Conservation (phyloP, 1,140 invertebrate genomes). For the Diorhabda sublineata region DNA sequence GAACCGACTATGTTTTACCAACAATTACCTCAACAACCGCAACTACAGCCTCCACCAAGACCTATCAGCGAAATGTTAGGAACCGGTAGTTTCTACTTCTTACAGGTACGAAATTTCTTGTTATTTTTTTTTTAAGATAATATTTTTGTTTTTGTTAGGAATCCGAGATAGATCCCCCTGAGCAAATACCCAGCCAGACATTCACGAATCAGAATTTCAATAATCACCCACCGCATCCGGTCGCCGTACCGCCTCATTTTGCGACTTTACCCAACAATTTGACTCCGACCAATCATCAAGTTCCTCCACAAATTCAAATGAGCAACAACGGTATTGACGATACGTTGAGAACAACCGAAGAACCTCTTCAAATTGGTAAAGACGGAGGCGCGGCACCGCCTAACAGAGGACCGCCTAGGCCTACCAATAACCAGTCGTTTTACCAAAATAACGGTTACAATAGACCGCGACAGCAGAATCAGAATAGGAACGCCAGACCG, state of each 20-base stretch:
- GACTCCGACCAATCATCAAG: slow-evolving; percentile 25
- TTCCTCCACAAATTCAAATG: slow-evolving; percentile 15
- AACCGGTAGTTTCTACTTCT: slow-evolving; percentile 68
- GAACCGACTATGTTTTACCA: slow-evolving; percentile 26
- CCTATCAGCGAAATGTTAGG: slow-evolving; percentile 69
- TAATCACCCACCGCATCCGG: slow-evolving; percentile 36
- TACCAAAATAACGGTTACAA: slow-evolving; percentile 43
- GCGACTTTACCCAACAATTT: slow-evolving; percentile 26
- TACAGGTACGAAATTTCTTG: slow-evolving; percentile 52
- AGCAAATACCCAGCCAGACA: slow-evolving; percentile 66
- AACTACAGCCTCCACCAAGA: slow-evolving; percentile 45
- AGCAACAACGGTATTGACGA: slow-evolving; percentile 23
- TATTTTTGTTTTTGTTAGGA: slow-evolving; percentile 60
- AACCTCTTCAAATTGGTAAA: slow-evolving; percentile 12
- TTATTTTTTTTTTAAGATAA: slow-evolving; percentile 3
- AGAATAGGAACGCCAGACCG: slow-evolving; percentile 11
- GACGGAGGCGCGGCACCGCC: slow-evolving; percentile 7
- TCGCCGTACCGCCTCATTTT: slow-evolving; percentile 42
- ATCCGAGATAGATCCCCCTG: slow-evolving; percentile 66
- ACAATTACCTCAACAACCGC: slow-evolving; percentile 31
- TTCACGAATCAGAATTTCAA: slow-evolving; percentile 73
- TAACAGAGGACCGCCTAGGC: slow-evolving; percentile 24
- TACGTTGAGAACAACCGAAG: slow-evolving; percentile 13
- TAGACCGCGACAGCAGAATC: slow-evolving; percentile 28
- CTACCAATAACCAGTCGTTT: slow-evolving; percentile 36